phyloP scores from a whole-genome alignment of 2,113 vertebrate genomes.

The Etheostoma spectabile region DNA sequence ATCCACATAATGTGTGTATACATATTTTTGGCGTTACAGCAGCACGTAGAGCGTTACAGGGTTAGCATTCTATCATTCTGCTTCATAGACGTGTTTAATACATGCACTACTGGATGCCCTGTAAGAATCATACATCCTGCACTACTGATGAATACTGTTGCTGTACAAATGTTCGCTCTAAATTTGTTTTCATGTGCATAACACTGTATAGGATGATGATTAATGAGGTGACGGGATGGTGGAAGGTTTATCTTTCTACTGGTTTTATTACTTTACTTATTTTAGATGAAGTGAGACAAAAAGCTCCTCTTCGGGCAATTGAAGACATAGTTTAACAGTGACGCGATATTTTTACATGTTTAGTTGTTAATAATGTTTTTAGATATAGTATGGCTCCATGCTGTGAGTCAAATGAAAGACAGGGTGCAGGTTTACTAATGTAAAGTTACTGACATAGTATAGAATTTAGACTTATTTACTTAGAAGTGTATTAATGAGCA shows the following conservation, averaged over 20 bases:
- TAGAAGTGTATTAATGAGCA: slow-evolving; percentile 56
- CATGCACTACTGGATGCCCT: neutral
- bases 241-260: slow-evolving; percentile 34
- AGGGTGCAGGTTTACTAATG: slow-evolving; percentile 6
- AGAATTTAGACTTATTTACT: slow-evolving; percentile 16
- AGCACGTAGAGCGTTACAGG: neutral
- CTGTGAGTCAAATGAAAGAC: slow-evolving; percentile 13
- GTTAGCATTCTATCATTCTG: neutral
- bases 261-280: slow-evolving; percentile 22
- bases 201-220: slow-evolving; percentile 30
- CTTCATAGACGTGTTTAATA: neutral
- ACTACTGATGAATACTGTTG: slow-evolving; percentile 22
- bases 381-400: neutral
- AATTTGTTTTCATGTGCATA: slow-evolving; percentile 13
- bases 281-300: slow-evolving; percentile 40
- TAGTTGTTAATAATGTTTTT: slow-evolving; percentile 13
- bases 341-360: slow-evolving; percentile 32
- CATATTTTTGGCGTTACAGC: slow-evolving; percentile 17
- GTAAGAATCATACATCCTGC: slow-evolving; percentile 2
- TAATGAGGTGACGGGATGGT: slow-evolving; percentile 60
- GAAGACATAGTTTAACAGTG: slow-evolving; percentile 41
- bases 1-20: neutral
- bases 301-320: slow-evolving; percentile 32
- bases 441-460: slow-evolving; percentile 19
- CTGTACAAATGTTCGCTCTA: slow-evolving; percentile 2